Base-by-base conservation (phyloP, 92 coral and sea anemone species). In the Porites cylindrica region DNA sequence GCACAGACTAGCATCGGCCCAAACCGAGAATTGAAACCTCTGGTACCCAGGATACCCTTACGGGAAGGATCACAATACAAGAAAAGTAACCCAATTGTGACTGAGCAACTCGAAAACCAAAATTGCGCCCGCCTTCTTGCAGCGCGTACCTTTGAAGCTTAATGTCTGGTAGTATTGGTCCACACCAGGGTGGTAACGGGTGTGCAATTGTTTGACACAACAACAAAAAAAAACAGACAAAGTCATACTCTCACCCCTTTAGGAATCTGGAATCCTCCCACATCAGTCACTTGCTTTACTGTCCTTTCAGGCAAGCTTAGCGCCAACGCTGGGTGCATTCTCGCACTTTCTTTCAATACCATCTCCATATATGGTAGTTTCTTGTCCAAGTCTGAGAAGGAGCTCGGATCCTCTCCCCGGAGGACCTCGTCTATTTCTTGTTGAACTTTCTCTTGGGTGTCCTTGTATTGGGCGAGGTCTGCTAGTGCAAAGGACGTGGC, bases 311-410 rank as follows among this genome's bases (percentile, higher is more conserved):
- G 98, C 14, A 96, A 89, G 72, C 95, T 93, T 62, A 96, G 87
- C 38, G 98, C 96, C 82, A 96, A 54, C 14, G 96, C 96, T 1
- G 98, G 98, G 78, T 96, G 92, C 96, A 96, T 91, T 75, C 98
- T 90, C 77, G 96, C 94, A 90, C 98, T 96, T 82, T 96, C 98
- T 73, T 96, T 96, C 50, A 96, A 82, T 51, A 96, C 94, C 86
- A 88, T 90, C 83, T 96, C 96, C 98, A 96, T 84, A 80, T 92
- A 96, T 70, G 98, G 96, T 61, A 96, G 72, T 79, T 70, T 90
- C 71, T 91, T 96, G 58, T 90, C 92, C 84, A 96, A 86, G 79
- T 93, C 95, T 68, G 75, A 64, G 77, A 73, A 74, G 7, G 80
- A 80, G 77, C 93, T 88, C 20, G 96, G 96, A 38, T 96, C 96